Evolutionary conservation across 2,888 invertebrate genomes (phyloP).

Genomic region (Dicycla oo): DNA sequence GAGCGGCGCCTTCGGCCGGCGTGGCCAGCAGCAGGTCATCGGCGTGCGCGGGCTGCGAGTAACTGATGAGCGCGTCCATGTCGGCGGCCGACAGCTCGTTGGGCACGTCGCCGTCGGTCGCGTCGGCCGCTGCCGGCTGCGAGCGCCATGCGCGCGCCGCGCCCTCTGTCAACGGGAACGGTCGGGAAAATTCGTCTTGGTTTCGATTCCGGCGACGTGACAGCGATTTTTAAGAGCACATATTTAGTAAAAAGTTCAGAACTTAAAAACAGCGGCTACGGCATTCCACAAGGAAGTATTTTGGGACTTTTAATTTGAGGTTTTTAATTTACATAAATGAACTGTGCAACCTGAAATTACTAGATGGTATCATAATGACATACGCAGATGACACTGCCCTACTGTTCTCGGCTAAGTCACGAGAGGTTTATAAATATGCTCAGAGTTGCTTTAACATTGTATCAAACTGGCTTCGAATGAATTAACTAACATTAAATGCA

Average conservation of each 20-base stretch:
- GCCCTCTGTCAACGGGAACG: slow-evolving; percentile 48
- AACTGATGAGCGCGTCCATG: slow-evolving; percentile 92
- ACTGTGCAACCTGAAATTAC: no score
- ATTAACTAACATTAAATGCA: no score
- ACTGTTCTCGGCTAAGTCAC: no score
- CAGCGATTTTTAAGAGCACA: slow-evolving; percentile 8
- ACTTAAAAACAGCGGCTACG: no score
- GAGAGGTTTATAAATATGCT: no score
- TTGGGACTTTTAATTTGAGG: no score
- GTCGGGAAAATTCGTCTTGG: slow-evolving; percentile 25
- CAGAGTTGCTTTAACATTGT: no score
- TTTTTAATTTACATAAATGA: no score
- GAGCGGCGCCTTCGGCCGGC: slow-evolving; percentile 83
- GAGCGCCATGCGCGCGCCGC: slow-evolving; percentile 70
- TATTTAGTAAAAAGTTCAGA: neutral
- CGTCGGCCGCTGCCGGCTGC: slow-evolving; percentile 63
- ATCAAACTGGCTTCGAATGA: no score
- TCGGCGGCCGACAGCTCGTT: slow-evolving; percentile 73
- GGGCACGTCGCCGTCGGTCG: slow-evolving; percentile 67
- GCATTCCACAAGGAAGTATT: no score
- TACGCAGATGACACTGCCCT: no score
- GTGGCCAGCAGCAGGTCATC: slow-evolving; percentile 95
- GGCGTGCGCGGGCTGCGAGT: slow-evolving; percentile 96
- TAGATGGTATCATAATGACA: no score
- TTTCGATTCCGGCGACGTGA: slow-evolving; percentile 14